phyloP scores from a whole-genome alignment of 2,113 vertebrate species.

The Riparia riparia region DNA sequence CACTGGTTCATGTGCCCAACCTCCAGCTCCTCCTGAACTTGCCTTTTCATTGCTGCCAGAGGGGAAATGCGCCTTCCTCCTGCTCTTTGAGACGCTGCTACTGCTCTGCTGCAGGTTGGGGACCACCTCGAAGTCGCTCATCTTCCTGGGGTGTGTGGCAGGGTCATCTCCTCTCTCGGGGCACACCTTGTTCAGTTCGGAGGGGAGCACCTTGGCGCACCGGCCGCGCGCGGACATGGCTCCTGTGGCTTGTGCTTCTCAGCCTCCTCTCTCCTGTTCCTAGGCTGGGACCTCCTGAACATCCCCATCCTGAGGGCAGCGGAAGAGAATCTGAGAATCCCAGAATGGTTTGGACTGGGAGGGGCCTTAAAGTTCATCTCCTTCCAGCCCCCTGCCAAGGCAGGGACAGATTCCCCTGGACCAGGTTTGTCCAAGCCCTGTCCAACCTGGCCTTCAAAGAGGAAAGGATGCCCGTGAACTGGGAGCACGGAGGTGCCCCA shows the following conservation, averaged over 20 bases:
- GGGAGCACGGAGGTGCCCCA: background rate
- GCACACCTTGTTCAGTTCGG: background rate
- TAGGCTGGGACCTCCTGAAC: background rate
- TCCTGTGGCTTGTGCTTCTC: background rate
- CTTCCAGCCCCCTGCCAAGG: background rate
- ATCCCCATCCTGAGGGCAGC: background rate
- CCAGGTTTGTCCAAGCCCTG: background rate
- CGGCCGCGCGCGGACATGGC: background rate
- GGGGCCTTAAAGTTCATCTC: background rate
- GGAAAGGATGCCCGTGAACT: too few relatives aligned
- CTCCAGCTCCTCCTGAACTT: background rate
- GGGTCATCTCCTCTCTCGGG: conserved; percentile 40
- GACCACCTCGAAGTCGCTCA: conserved; percentile 38
- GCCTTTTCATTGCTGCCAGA: conserved; percentile 66
- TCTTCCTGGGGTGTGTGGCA: background rate
- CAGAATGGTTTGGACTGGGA: background rate
- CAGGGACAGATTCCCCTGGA: background rate
- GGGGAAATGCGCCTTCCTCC: conserved; percentile 29
- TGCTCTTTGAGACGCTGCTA: conserved; percentile 28
- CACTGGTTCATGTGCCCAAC: accelerated
- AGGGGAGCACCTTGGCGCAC: conserved; percentile 13
- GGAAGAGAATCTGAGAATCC: background rate
- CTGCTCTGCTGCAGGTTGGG: conserved; percentile 62
- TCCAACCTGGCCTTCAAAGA: background rate
- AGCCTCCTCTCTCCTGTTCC: background rate